phyloP scores from a whole-genome alignment of 1,140 invertebrate genomes.

The Archegozetes longisetosus region DNA sequence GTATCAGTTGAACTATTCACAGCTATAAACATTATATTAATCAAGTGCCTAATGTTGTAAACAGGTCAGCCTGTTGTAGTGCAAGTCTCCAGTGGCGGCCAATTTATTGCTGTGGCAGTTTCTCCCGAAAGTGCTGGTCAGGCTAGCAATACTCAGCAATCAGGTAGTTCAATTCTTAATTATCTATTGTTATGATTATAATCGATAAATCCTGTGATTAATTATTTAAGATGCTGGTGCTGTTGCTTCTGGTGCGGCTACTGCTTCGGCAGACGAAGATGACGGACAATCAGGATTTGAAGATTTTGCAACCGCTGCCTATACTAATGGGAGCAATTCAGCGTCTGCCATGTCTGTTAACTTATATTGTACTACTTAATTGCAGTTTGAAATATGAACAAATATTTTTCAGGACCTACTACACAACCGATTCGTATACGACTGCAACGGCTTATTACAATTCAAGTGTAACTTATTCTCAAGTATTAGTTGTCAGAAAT shows the following conservation, averaged over 20 bases:
- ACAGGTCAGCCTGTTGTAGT: constrained; percentile 9
- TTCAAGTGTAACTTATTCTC: constrained; percentile 6
- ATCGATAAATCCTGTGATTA: background rate
- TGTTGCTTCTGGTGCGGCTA: background rate
- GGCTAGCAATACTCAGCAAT: background rate
- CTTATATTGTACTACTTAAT: background rate
- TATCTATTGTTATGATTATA: background rate
- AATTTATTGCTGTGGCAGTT: constrained; percentile 11
- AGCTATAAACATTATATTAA: background rate
- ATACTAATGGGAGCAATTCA: constrained; percentile 14
- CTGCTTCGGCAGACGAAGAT: background rate
- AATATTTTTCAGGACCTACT: constrained; percentile 12
- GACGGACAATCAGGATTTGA: constrained; percentile 2
- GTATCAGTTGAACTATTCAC: background rate
- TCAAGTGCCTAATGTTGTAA: constrained; percentile 3
- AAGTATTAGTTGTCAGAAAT: background rate
- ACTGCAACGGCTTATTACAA: constrained; percentile 15
- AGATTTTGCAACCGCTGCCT: constrained; percentile 13
- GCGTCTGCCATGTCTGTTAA: constrained; percentile 1
- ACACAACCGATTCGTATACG: constrained; percentile 13
- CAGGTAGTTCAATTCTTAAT: background rate
- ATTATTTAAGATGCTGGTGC: background rate
- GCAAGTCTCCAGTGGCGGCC: constrained; percentile 8
- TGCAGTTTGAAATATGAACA: background rate
- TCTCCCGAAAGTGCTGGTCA: background rate